These are phyloP conservation scores for Zosterops japonicus DNA, from an alignment of 2,113 vertebrate species.

Conservation along the genomic window DNA sequence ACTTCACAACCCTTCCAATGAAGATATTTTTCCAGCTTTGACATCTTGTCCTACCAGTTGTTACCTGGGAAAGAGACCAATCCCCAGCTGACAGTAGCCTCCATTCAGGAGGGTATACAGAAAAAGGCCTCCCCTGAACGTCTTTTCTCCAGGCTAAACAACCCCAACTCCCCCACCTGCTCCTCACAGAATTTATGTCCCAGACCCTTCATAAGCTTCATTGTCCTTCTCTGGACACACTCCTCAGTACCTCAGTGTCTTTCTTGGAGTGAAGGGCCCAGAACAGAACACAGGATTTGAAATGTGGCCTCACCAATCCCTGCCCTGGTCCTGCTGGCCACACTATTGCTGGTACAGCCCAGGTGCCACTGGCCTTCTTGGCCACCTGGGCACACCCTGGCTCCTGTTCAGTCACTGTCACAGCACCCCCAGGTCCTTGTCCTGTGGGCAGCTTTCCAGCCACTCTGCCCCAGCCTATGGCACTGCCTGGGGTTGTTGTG, in stretches of 20 bases:
- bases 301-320: accelerated
- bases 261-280: too few relatives aligned
- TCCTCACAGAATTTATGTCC: neutral
- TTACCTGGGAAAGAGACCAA: neutral
- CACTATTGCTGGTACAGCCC: neutral
- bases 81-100: neutral
- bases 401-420: neutral
- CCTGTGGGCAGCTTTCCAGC: neutral
- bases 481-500: neutral
- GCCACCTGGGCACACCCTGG: neutral
- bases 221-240: neutral
- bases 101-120: neutral
- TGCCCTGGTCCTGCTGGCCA: neutral
- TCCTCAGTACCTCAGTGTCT: neutral
- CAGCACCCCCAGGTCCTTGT: neutral
- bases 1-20: neutral
- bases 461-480: neutral
- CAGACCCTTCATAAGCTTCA: neutral
- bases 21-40: neutral
- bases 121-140: neutral
- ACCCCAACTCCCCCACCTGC: too few relatives aligned
- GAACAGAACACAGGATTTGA: too few relatives aligned
- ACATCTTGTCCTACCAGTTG: neutral
- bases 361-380: neutral
- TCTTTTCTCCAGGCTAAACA: neutral